phyloP scores from a whole-genome alignment of 2,888 invertebrate genomes.

The Volucella bombylans region DNA sequence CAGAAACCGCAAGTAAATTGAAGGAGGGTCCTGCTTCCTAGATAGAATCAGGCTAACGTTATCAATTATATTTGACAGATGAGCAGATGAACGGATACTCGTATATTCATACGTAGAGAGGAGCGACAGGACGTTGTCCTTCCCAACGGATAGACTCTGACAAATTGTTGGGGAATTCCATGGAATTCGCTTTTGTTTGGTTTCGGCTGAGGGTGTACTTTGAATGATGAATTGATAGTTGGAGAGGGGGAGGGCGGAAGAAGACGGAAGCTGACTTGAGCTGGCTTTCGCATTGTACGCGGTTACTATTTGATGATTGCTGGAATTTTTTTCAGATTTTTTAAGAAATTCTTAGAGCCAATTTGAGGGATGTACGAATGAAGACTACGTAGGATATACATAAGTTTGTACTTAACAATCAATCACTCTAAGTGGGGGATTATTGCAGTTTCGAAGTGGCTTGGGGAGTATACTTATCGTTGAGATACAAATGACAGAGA shows the following conservation, averaged over 20 bases:
- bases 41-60: constrained; percentile 35
- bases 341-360: constrained; percentile 26
- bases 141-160: constrained; percentile 48
- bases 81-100: constrained; percentile 45
- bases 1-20: constrained; percentile 5
- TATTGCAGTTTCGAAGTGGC: constrained; percentile 9
- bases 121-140: constrained; percentile 45
- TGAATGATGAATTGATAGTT: constrained; percentile 64
- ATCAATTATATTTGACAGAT: constrained; percentile 72
- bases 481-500: constrained; percentile 5
- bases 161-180: constrained; percentile 65
- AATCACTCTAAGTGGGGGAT: constrained; percentile 51
- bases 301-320: constrained; percentile 4
- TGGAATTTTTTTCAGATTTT: constrained; percentile 30
- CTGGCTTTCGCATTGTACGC: not conserved
- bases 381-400: not conserved
- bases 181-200: constrained; percentile 30
- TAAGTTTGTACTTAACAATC: constrained; percentile 54
- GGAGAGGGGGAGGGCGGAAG: not conserved
- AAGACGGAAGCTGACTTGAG: not conserved
- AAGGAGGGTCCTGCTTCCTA: not conserved
- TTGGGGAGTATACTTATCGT: not conserved
- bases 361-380: constrained; percentile 32
- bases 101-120: constrained; percentile 25
- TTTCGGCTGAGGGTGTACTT: not conserved